phyloP scores from a whole-genome alignment of 2,888 invertebrate genomes.

The Eupithecia dodoneata region DNA sequence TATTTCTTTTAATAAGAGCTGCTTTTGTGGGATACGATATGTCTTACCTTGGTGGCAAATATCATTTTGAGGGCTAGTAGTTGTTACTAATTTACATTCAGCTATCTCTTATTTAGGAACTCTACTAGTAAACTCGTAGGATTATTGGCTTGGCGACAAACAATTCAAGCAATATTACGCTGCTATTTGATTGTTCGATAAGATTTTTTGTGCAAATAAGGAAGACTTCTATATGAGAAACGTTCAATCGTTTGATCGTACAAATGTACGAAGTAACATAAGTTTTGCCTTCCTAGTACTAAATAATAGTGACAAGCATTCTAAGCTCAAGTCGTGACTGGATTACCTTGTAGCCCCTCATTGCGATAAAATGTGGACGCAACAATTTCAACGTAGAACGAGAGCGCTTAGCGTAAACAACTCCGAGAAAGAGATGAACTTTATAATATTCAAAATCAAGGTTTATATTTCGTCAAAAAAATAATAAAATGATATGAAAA shows the following conservation, averaged over 20 bases:
- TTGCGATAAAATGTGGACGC: conserved; percentile 29
- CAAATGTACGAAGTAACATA: conserved; percentile 31
- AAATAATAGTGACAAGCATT: conserved; percentile 34
- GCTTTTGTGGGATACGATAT: too few relatives aligned
- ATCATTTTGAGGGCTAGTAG: too few relatives aligned
- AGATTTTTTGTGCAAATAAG: conserved; percentile 42
- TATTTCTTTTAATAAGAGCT: too few relatives aligned
- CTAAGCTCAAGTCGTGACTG: conserved; percentile 32
- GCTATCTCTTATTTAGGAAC: too few relatives aligned
- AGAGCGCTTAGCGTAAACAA: conserved; percentile 16
- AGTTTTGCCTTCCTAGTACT: conserved; percentile 40
- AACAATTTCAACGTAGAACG: conserved; percentile 18
- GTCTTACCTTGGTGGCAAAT: too few relatives aligned
- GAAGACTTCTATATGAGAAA: conserved; percentile 33
- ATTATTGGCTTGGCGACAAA: neutral
- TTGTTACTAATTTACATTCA: too few relatives aligned
- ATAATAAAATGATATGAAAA: neutral
- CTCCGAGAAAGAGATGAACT: conserved; percentile 7
- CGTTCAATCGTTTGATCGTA: conserved; percentile 29
- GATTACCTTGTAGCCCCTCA: conserved; percentile 36
- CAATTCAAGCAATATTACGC: conserved; percentile 21
- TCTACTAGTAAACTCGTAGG: too few relatives aligned
- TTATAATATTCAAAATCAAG: neutral
- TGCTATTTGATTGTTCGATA: conserved; percentile 21
- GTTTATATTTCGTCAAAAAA: conserved; percentile 2